Conservation (phyloP, 2,797 vertebrate species). For the Lepus townsendii region DNA sequence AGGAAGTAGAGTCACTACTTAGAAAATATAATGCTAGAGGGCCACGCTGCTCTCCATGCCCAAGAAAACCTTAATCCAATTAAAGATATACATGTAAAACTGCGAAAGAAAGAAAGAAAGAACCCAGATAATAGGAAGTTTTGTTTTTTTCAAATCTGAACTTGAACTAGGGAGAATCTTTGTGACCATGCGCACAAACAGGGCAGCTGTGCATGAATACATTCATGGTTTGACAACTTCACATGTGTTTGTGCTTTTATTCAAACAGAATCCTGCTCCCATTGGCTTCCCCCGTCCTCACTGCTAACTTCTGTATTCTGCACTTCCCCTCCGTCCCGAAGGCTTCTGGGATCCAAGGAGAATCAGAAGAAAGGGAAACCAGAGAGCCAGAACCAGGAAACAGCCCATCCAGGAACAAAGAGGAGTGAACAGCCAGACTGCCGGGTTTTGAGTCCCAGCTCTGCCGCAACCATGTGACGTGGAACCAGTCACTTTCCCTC, state of each 20-base stretch:
- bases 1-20: conserved; percentile 56
- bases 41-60: not conserved
- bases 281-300: not conserved
- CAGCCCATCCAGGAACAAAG: not conserved
- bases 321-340: not conserved
- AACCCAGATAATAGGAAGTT: not conserved
- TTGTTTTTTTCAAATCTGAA: not conserved
- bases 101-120: not conserved
- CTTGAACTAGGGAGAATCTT: not conserved
- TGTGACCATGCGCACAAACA: not conserved
- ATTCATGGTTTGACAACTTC: not conserved
- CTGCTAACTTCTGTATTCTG: not conserved
- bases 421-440: not conserved
- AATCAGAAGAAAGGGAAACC: not conserved
- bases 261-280: not conserved
- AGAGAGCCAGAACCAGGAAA: not conserved
- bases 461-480: not conserved
- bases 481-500: not conserved
- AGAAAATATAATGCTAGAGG: conserved; percentile 57
- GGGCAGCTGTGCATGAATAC: not conserved
- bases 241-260: conserved; percentile 13
- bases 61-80: conserved; percentile 62
- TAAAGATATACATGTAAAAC: conserved; percentile 45
- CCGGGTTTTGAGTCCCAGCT: not conserved
- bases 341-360: not conserved